Evolutionary conservation across 2,888 invertebrate genomes (phyloP).

Genomic region (Petrophora chlorosata): DNA sequence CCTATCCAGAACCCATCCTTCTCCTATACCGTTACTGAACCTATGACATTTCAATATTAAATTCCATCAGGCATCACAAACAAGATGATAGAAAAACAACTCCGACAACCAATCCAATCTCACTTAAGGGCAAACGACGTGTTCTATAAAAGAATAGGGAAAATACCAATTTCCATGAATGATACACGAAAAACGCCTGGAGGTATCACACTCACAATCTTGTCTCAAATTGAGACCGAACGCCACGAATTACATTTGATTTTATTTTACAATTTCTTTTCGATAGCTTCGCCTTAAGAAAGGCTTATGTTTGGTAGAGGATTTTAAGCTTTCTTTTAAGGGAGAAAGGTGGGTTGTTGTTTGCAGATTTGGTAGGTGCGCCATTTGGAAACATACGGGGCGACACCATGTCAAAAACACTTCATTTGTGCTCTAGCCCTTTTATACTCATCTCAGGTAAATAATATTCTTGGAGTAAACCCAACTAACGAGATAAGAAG

Average conservation of each 20-base stretch:
- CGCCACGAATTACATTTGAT: slow-evolving; percentile 73
- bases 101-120: slow-evolving; percentile 57
- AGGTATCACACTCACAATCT: slow-evolving; percentile 31
- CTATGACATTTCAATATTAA: slow-evolving; percentile 18
- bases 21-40: too few species aligned
- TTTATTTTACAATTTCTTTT: slow-evolving; percentile 79
- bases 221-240: slow-evolving; percentile 67
- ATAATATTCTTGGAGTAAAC: too few species aligned
- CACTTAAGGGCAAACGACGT: slow-evolving; percentile 53
- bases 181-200: slow-evolving; percentile 20
- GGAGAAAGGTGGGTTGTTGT: slow-evolving; percentile 23
- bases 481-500: too few species aligned
- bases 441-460: too few species aligned
- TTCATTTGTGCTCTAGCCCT: too few species aligned
- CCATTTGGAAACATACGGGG: slow-evolving; percentile 48
- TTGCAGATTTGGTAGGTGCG: slow-evolving; percentile 20
- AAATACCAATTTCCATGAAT: slow-evolving; percentile 53
- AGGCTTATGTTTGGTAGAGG: slow-evolving; percentile 15
- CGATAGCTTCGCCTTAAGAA: slow-evolving; percentile 48
- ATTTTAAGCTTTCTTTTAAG: neutral
- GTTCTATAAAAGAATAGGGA: slow-evolving; percentile 40
- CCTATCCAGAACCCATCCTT: too few species aligned
- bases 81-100: slow-evolving; percentile 44
- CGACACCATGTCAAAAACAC: neutral
- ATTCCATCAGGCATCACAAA: slow-evolving; percentile 19